Evolutionary conservation across 1,140 invertebrate genomes (phyloP).

Genomic region (Tetragonula clypearis): DNA sequence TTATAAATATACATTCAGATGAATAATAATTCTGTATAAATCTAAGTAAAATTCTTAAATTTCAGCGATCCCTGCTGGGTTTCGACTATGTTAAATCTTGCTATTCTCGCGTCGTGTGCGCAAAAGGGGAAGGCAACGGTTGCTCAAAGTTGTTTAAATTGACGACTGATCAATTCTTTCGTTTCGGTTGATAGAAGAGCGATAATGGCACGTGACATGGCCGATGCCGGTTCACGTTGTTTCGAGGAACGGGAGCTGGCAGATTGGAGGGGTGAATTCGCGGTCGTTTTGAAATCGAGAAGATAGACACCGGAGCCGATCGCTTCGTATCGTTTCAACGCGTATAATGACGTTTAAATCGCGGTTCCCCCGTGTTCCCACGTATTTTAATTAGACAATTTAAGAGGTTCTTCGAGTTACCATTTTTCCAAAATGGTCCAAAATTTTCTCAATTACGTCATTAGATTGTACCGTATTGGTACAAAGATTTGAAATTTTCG

Average conservation of each 20-base stretch:
- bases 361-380: rapidly evolving
- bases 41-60: too few species aligned
- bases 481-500: too few species aligned
- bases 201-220: constrained; percentile 3
- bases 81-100: constrained; percentile 17
- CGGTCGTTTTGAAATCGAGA: neutral
- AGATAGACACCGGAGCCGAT: neutral
- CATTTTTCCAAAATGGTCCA: neutral
- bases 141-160: constrained; percentile 35
- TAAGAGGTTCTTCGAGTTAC: neutral
- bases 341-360: neutral
- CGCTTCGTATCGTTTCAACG: neutral
- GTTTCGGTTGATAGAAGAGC: neutral
- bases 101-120: neutral
- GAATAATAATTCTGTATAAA: too few species aligned
- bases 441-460: neutral
- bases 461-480: too few species aligned
- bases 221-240: neutral
- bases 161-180: constrained; percentile 26
- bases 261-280: neutral
- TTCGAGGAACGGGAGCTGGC: neutral
- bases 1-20: too few species aligned
- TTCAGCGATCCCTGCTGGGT: too few species aligned
- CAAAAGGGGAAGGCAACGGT: constrained; percentile 1
- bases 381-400: neutral